Evolutionary conservation across 2,113 vertebrate genomes (phyloP).

Genomic region (Indri indri): DNA sequence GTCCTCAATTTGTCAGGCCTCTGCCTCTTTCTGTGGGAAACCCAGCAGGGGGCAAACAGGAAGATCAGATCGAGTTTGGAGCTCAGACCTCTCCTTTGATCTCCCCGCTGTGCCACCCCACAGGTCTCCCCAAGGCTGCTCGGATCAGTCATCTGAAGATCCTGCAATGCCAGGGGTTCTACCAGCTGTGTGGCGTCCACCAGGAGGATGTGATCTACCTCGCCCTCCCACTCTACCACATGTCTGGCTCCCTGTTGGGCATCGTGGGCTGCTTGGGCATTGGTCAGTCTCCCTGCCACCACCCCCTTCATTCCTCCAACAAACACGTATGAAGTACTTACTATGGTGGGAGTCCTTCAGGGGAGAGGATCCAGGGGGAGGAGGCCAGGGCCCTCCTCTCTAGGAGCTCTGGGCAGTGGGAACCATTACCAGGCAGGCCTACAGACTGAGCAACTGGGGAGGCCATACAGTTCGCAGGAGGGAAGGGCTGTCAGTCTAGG

Average conservation of each 20-base stretch:
- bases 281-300: constrained; percentile 80
- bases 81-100: not conserved
- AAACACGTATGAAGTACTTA: not conserved
- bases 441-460: not conserved
- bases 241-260: constrained; percentile 91
- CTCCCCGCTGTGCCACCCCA: accelerated
- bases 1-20: not conserved
- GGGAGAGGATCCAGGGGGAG: not conserved
- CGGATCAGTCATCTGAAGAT: constrained; percentile 91
- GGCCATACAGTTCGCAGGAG: accelerated
- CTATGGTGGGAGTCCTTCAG: not conserved
- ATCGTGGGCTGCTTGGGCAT: constrained; percentile 92
- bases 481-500: not conserved
- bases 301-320: not conserved
- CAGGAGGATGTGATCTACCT: constrained; percentile 89
- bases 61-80: accelerated
- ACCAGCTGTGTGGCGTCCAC: constrained; percentile 88
- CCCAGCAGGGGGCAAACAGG: not conserved
- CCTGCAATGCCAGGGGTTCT: constrained; percentile 88
- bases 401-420: not conserved
- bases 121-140: constrained; percentile 94
- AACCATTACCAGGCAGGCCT: not conserved
- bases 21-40: not conserved
- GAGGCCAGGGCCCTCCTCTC: not conserved
- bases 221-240: constrained; percentile 93